phyloP scores from a whole-genome alignment of 1,140 invertebrate genomes.

The Varroa destructor region DNA sequence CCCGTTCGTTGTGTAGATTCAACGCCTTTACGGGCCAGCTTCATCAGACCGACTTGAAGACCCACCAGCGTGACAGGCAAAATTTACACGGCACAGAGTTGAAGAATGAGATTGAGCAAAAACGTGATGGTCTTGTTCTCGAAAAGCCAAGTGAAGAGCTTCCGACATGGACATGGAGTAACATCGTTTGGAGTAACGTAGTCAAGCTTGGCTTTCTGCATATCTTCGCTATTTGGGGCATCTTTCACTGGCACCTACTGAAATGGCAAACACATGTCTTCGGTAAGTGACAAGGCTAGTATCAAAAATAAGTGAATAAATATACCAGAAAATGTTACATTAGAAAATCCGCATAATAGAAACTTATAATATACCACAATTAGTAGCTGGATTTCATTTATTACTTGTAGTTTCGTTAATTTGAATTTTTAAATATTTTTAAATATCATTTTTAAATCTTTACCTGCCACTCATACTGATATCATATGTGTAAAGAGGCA shows the following conservation, averaged over 20 bases:
- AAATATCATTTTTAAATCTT: too few species aligned
- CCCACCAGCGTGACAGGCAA: background rate
- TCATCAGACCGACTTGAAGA: background rate
- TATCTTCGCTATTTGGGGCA: conserved; percentile 20
- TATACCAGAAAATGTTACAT: too few species aligned
- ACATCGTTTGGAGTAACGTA: conserved; percentile 10
- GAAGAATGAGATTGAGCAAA: background rate
- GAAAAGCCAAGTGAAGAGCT: background rate
- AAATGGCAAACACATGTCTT: conserved; percentile 24
- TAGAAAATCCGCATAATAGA: too few species aligned
- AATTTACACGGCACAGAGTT: background rate
- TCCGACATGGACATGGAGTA: background rate
- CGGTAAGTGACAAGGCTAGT: background rate
- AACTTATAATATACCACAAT: too few species aligned
- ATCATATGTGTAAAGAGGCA: too few species aligned
- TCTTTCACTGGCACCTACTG: background rate
- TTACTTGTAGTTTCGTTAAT: too few species aligned
- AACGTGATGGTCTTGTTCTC: background rate
- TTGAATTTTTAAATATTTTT: too few species aligned
- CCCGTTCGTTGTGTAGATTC: background rate
- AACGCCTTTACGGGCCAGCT: conserved; percentile 11
- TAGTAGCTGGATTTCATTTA: too few species aligned
- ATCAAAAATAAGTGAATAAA: too few species aligned
- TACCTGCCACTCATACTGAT: too few species aligned
- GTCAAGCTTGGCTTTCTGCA: conserved; percentile 1